Evolutionary conservation across 92 coral and sea anemone species (phyloP), one percentile per base, ranked within the genome.

Genomic region (Muricea muricata): DNA sequence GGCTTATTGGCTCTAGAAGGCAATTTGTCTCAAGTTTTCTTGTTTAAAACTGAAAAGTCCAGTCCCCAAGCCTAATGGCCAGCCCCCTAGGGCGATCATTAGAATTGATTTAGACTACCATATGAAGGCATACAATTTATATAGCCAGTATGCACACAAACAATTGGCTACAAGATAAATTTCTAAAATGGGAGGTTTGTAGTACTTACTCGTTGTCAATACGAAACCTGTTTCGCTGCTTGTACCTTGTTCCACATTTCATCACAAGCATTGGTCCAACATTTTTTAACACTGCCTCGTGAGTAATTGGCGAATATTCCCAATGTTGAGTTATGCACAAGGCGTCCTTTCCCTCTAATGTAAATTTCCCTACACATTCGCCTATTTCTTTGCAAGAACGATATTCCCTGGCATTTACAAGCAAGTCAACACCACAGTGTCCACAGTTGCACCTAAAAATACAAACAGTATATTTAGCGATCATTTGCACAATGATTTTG

Each of bases 401-500:
- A 73, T 28, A 83, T 70, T 83, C 87, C 46, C 80, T 39, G 20
- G 80, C 80, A 72, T 57, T 65, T 55, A 72, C 21, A 47, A 83
- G 80, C 37, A 71, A 73, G 15, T 83, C 65, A 24, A 45, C 72
- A 50, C 57, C 46, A 55, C 87, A 83, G 23, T 57, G 65, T 71
- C 72, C 87, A 73, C 87, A 83, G 15, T 50, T 42, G 78, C 87
- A 83, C 80, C 87, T 69, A 33, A n/a, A 48, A 48, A 37, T 37
- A 37, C 9, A 37, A 37, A 37, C 42, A 37, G 42, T 37, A 4
- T 9, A 37, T 4, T 4, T 4, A 37, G 42, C 4, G 5, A 37
- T 37, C 9, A 37, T 37, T 37, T 9, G 5, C 42, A 4, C 4
- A 37, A 37, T 4, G 4, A 37, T 37, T 37, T 37, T 37, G 42